Conservation (phyloP, 2,797 vertebrate genomes). For the Tokudaia tokunoshimensis region DNA sequence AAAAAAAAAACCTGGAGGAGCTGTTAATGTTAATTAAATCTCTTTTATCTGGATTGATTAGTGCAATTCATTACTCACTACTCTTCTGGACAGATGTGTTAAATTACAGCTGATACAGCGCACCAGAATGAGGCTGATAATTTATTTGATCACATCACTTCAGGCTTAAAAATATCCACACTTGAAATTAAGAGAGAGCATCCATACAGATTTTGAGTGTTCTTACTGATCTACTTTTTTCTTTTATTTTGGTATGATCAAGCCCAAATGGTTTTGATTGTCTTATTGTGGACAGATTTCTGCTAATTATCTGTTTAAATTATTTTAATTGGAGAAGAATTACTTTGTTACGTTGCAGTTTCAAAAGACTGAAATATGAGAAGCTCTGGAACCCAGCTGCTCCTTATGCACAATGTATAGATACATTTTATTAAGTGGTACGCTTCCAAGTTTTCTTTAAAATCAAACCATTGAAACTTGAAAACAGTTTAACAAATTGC, state of each 20-base stretch:
- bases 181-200: constrained; percentile 68
- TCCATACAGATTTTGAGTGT: constrained; percentile 50
- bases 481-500: constrained; percentile 47
- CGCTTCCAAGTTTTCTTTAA: constrained; percentile 55
- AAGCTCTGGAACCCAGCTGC: constrained; percentile 31
- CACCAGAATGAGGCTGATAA: constrained; percentile 52
- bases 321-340: constrained; percentile 68
- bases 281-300: constrained; percentile 54
- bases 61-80: constrained; percentile 74
- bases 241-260: constrained; percentile 16
- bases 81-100: constrained; percentile 76
- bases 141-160: constrained; percentile 77
- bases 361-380: neutral
- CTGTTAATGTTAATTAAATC: constrained; percentile 79
- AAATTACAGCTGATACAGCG: constrained; percentile 72
- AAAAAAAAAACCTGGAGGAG: constrained; percentile 45
- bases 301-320: constrained; percentile 69
- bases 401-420: constrained; percentile 24
- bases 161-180: constrained; percentile 71
- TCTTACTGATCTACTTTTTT: constrained; percentile 35
- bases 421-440: constrained; percentile 29
- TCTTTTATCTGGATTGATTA: constrained; percentile 78
- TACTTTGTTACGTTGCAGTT: constrained; percentile 59
- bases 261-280: constrained; percentile 50
- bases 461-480: constrained; percentile 61